Conservation (phyloP, 2,888 invertebrate species). For the Helleia helle region DNA sequence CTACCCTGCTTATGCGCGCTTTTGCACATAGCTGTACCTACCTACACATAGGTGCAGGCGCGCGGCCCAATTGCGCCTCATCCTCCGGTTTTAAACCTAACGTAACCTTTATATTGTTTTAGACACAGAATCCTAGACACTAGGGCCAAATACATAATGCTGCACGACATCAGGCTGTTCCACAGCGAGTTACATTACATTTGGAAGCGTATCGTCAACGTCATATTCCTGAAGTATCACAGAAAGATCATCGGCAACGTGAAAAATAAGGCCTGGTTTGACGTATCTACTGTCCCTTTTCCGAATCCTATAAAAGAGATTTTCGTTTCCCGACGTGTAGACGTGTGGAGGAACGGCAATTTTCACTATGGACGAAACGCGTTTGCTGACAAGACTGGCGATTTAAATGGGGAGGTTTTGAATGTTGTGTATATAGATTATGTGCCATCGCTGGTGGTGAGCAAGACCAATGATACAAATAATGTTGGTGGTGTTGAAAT, state of each 20-base stretch:
- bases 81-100: no score
- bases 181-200: constrained; percentile 77
- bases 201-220: constrained; percentile 85
- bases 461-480: constrained; percentile 44
- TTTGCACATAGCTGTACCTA: no score
- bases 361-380: constrained; percentile 68
- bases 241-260: constrained; percentile 31
- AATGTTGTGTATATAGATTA: constrained; percentile 79
- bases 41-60: no score
- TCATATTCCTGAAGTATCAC: constrained; percentile 79
- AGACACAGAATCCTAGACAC: constrained; percentile 82
- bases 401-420: constrained; percentile 73
- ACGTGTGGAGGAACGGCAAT: constrained; percentile 78
- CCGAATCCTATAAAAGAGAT: constrained; percentile 73
- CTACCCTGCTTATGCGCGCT: no score
- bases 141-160: constrained; percentile 79
- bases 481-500: constrained; percentile 78
- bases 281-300: constrained; percentile 82
- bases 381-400: constrained; percentile 74
- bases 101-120: constrained; percentile 15
- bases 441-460: constrained; percentile 76
- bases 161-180: constrained; percentile 81
- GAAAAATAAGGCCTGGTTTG: constrained; percentile 75
- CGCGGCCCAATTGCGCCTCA: no score
- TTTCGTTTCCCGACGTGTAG: constrained; percentile 76